Evolutionary conservation across 2,113 vertebrate genomes (phyloP), one percentile per base, ranked within the genome.

Genomic region (Xyliphius kryptos): DNA sequence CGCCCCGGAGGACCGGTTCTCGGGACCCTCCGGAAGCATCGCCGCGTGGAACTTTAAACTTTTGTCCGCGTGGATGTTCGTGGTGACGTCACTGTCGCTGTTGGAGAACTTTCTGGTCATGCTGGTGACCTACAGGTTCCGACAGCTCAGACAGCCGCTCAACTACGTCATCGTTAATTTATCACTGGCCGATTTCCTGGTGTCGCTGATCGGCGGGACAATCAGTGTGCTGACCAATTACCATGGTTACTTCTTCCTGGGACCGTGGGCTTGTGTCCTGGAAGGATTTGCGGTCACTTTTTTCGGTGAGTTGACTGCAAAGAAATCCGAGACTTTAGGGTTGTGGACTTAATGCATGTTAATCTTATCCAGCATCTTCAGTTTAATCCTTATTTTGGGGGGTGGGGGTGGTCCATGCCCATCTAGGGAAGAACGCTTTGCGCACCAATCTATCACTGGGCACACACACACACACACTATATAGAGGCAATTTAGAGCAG

Each of bases 271-370:
- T 61, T 95, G 92, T 21, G 79, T 93, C 6, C 21, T 91, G 74
- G 92, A 95, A 77, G 92, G 92, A 43, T 95, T 95, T 68, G 90
- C 89, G 0, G 92, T 95, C 22, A 93, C 92, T 5, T 95, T 83
- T 77, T 92, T 95, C 63, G 92, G 92, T 95, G 85, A 87, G 92
- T 79, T 2, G 17, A 43, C 8, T n/a, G 40, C n/a, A 40, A 3
- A n/a, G 37, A 7, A 21, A n/a, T 2, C n/a, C 40, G 9, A 60
- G 11, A 14, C 15, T 9, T 32, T 15, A 19, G 16, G n/a, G n/a
- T n/a, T n/a, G n/a, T n/a, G n/a, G n/a, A n/a, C n/a, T n/a, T n/a
- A n/a, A n/a, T n/a, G n/a, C n/a, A n/a, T n/a, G n/a, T n/a, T n/a
- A n/a, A n/a, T n/a, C n/a, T n/a, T n/a, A 6, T 9, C 9, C 11